Evolutionary conservation across 2,797 vertebrate species (phyloP).

Genomic region (Todus mexicanus): DNA sequence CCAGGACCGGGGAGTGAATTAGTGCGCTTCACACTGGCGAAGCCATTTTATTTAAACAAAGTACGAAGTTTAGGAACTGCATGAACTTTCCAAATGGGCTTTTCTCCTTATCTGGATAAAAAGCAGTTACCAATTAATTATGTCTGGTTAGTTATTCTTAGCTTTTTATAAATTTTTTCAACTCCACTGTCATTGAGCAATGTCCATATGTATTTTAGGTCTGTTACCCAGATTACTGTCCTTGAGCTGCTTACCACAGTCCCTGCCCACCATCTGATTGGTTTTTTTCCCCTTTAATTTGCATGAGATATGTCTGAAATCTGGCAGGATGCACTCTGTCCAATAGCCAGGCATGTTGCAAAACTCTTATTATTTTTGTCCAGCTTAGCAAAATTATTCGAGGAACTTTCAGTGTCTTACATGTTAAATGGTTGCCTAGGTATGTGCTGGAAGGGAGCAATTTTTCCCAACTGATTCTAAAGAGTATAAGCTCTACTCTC

Average conservation of each 20-base stretch:
- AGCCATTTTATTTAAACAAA: slow-evolving; percentile 4
- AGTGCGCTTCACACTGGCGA: not conserved
- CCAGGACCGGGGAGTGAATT: not conserved
- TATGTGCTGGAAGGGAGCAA: not conserved
- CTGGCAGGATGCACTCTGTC: not conserved
- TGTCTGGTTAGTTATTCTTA: not conserved
- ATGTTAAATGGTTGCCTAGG: not conserved
- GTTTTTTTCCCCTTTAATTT: slow-evolving; percentile 21
- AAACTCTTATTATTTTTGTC: slow-evolving; percentile 9
- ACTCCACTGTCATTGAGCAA: not conserved
- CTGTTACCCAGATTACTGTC: not conserved
- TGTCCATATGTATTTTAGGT: not conserved
- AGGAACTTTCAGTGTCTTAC: not conserved
- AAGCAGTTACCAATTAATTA: not conserved
- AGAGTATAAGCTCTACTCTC: not conserved
- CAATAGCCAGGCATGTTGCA: not conserved
- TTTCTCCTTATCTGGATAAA: slow-evolving; percentile 15
- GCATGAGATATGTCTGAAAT: not conserved
- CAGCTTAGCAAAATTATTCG: slow-evolving; percentile 2
- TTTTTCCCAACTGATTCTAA: not conserved
- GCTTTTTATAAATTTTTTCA: slow-evolving; percentile 12
- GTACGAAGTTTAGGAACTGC: not conserved
- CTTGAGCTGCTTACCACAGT: not conserved
- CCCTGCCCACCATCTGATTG: not conserved
- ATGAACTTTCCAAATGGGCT: not conserved